Conservation (phyloP, 1,140 invertebrate genomes). For the Popillia japonica region DNA sequence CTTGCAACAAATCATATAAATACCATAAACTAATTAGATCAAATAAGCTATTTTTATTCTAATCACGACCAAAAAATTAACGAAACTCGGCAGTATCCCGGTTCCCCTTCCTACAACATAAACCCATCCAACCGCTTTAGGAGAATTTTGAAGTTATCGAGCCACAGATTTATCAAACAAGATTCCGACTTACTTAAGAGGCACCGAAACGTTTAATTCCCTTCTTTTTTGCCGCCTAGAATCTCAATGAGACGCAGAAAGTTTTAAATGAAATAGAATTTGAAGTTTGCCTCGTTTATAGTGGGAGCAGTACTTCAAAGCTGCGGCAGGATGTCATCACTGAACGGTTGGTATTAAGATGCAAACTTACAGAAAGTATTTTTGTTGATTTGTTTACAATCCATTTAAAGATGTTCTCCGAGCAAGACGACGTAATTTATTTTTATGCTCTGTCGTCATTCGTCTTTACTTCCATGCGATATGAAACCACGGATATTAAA, state of each 20-base stretch:
- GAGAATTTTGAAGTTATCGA: slow-evolving; percentile 1
- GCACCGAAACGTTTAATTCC: neutral
- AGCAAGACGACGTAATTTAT: neutral
- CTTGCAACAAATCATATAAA: too few species aligned
- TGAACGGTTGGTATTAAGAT: neutral
- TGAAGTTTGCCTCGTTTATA: neutral
- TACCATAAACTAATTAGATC: too few species aligned
- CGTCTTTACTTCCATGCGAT: neutral
- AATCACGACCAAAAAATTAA: too few species aligned
- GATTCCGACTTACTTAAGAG: neutral
- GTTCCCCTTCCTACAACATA: too few species aligned
- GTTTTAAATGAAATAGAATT: slow-evolving; percentile 7
- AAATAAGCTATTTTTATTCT: too few species aligned
- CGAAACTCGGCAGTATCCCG: too few species aligned
- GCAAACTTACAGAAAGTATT: neutral
- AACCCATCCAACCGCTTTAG: neutral
- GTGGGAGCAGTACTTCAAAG: neutral
- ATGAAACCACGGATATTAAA: neutral
- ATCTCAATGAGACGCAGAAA: neutral
- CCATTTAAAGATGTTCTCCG: neutral
- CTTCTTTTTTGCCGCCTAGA: neutral
- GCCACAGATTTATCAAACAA: slow-evolving; percentile 1
- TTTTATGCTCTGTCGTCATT: neutral
- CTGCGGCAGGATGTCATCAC: neutral
- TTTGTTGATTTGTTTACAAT: slow-evolving; percentile 19